Evolutionary conservation across 2,888 invertebrate species (phyloP), one percentile per base, ranked within the genome.

Genomic region (Coleophora flavipennella): DNA sequence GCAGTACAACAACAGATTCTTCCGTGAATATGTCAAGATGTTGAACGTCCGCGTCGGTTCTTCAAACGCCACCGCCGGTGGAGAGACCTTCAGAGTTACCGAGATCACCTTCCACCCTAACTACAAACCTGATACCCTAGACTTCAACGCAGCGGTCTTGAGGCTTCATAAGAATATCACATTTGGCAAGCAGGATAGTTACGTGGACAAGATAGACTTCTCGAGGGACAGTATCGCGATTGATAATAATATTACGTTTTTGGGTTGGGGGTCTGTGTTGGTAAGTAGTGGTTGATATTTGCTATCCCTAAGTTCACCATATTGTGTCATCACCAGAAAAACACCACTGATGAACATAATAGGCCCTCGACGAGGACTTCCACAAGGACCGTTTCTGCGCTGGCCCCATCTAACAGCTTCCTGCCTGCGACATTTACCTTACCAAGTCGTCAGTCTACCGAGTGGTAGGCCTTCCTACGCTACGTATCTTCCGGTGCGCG

Each of bases 101-200:
- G 79, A 80, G 44, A 76, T 83, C 44, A 69, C 65, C 60, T 84
- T 83, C 65, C 83, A 84, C 13, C 83, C 83, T 1, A 83, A 83
- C 62, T 84, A 84, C 56, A 79, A 79, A 46, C 79, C 83, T 0
- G 56, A 63, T 8, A 77, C 67, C 0, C 43, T 84, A 40, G 74
- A 75, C 36, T 81, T 78, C 55, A 81, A 84, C 58, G 66, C 71
- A 31, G 83, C 80, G 0, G 60, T 79, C 0, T 38, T 83, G 9
- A 67, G 61, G 38, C 52, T 79, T 0, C 63, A 74, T 38, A 75
- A 67, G 54, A 80, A 78, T 46, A 49, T 81, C 41, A 63, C 62
- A 1, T 59, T 66, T 1, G 60, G 56, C 0, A 55, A 31, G 31
- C 38, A 36, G 1, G 55, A 62, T 0, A 28, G 39, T 0, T 44